These are phyloP conservation scores for Macquaria ambigua DNA, from an alignment of 2,113 vertebrate genomes.

Conservation along the genomic window DNA sequence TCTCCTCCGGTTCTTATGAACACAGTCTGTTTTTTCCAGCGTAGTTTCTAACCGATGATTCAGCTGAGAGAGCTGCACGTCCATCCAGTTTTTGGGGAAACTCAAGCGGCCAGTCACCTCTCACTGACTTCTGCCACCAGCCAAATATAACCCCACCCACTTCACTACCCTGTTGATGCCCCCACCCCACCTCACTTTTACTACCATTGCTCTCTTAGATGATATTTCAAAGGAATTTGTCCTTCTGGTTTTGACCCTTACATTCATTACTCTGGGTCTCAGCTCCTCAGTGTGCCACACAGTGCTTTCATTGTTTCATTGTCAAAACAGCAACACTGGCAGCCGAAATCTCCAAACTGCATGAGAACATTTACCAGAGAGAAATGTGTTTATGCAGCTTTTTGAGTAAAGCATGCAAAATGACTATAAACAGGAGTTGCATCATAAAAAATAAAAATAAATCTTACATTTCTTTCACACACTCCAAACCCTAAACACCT, in stretches of 20 bases:
- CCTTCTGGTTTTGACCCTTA: constrained; percentile 51
- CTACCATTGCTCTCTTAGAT: constrained; percentile 14
- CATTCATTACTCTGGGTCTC: constrained; percentile 25
- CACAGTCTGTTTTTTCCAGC: no score
- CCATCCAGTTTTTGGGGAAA: not conserved
- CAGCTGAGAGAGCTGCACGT: not conserved
- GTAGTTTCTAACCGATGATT: not conserved
- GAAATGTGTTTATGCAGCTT: constrained; percentile 39
- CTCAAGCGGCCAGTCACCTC: not conserved
- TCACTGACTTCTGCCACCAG: constrained; percentile 18
- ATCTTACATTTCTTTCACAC: not conserved
- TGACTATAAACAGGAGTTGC: constrained; percentile 22
- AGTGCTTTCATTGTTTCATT: constrained; percentile 38
- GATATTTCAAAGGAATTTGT: constrained; percentile 49
- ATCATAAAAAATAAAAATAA: not conserved
- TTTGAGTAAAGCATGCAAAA: constrained; percentile 31
- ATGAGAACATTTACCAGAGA: constrained; percentile 13
- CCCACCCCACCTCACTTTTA: not conserved
- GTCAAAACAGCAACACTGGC: constrained; percentile 10
- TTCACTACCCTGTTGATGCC: not conserved
- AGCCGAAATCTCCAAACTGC: constrained; percentile 31
- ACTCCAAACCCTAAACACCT: not conserved
- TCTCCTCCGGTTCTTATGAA: not conserved
- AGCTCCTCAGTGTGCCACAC: not conserved
- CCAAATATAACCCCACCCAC: constrained; percentile 20